Conservation (phyloP, 2,797 vertebrate genomes). For the Trematomus bernacchii region DNA sequence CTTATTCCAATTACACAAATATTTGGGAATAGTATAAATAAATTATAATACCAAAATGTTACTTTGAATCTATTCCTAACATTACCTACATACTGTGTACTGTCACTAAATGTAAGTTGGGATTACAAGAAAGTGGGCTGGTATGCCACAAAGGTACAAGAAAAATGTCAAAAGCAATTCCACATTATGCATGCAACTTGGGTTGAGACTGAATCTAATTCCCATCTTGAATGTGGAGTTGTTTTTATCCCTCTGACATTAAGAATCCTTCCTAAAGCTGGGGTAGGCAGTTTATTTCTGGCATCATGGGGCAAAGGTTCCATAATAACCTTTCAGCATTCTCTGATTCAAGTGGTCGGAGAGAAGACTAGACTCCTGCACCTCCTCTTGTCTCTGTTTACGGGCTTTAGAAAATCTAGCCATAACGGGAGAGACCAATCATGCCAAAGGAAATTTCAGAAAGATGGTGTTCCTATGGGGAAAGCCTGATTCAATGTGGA, state of each 20-base stretch:
- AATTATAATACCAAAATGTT: neutral
- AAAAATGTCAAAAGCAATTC: constrained; percentile 46
- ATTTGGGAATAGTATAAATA: neutral
- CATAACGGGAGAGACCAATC: no score
- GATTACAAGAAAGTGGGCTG: neutral
- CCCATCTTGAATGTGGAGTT: constrained; percentile 36
- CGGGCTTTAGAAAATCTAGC: no score
- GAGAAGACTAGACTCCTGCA: no score
- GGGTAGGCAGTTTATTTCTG: no score
- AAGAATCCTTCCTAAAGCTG: constrained; percentile 46
- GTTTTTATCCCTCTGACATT: constrained; percentile 58
- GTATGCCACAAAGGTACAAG: constrained; percentile 16
- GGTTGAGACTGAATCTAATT: constrained; percentile 43
- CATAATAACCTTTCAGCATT: no score
- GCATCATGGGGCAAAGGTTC: no score
- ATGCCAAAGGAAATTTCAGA: no score
- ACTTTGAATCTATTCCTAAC: neutral
- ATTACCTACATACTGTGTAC: neutral
- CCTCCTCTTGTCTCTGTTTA: no score
- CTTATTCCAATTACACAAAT: neutral
- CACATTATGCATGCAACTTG: constrained; percentile 15
- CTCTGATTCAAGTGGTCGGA: no score
- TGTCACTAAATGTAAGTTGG: neutral
- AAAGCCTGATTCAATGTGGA: no score
- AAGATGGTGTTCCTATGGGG: no score